Conservation (phyloP, 2,113 vertebrate genomes). For the Dicerorhinus sumatrensis region DNA sequence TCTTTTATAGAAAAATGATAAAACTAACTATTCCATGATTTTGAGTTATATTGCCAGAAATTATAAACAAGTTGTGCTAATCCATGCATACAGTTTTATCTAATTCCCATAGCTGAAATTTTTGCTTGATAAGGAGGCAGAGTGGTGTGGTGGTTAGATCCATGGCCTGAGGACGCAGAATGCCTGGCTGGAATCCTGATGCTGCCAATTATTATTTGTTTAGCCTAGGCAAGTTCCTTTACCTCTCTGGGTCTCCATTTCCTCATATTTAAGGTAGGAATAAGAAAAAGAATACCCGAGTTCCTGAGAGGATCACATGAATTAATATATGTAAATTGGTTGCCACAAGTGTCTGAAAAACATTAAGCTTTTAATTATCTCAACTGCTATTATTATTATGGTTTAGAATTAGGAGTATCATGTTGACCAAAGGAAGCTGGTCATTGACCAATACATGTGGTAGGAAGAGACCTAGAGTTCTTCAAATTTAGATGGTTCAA, state of each 20-base stretch:
- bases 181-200: neutral
- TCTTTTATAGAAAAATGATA: neutral
- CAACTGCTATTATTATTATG: neutral
- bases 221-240: neutral
- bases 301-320: neutral
- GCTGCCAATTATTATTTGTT: neutral
- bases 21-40: neutral
- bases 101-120: neutral
- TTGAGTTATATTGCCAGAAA: neutral
- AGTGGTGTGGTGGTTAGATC: rapidly evolving
- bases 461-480: neutral
- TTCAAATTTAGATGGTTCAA: neutral
- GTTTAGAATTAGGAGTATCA: neutral
- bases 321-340: neutral
- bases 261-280: neutral
- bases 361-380: neutral
- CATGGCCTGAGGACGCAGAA: no score
- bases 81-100: neutral
- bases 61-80: neutral
- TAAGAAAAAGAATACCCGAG: neutral
- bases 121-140: neutral
- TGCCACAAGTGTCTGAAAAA: neutral
- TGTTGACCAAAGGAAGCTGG: neutral
- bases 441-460: neutral
- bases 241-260: neutral